Evolutionary conservation across 2,797 vertebrate genomes (phyloP), one percentile per base, ranked within the genome.

Genomic region (Sardinella longiceps): DNA sequence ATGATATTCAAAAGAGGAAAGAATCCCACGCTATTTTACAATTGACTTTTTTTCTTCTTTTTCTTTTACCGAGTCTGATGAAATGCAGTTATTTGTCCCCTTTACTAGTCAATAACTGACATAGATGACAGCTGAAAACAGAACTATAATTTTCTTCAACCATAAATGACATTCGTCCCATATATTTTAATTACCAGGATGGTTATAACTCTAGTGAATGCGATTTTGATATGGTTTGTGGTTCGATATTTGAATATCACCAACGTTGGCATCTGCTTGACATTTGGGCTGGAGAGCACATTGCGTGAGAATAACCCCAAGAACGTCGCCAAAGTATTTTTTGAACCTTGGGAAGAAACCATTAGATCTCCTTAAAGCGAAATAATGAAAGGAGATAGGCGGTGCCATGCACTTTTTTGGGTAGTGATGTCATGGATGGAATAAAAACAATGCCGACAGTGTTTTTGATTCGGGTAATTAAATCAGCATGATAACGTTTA

Each of bases 241-340:
- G 81, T 80, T 82, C 6, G 23, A 66, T 77, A 85, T 81, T 84
- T 48, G 48, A 84, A 85, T 82, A 80, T 85, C 80, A 83, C 84
- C 81, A 85, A 28, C 33, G 81, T 85, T 88, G 87, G 81, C 87
- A 87, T 90, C 86, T 88, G 86, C 81, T 84, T 84, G 84, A 86
- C 84, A 83, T 86, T 88, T 81, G 80, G 81, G 85, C 58, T 37
- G 74, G 81, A 60, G 33, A 84, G 84, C 56, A 45, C 86, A 77
- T 83, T 74, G 86, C 87, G 84, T 90, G 90, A 87, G 87, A 88
- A 60, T 82, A 83, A 84, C 82, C 80, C 56, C 81, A 80, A 80
- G 86, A 85, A 88, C 86, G 84, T 53, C 80, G 60, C 80, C 82
- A 87, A 80, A 77, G n/a, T 28, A 45, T 50, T 18, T 77, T 88